Conservation (phyloP, 2,797 vertebrate genomes). For the Bryconaethiops microstoma region DNA sequence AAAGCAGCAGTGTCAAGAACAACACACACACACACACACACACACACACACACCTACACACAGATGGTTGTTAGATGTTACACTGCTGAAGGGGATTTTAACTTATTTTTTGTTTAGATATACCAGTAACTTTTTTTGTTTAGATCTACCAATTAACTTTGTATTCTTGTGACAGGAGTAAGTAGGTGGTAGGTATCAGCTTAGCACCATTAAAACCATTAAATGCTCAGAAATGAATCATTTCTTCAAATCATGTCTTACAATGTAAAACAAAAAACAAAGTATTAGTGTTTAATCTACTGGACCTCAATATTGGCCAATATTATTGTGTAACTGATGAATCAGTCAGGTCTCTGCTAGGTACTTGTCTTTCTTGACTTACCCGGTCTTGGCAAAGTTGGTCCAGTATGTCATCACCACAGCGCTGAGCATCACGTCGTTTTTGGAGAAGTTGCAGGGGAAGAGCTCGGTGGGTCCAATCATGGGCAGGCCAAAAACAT, state of each 20-base stretch:
- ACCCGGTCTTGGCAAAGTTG: constrained; percentile 99
- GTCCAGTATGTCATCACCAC: constrained; percentile 99
- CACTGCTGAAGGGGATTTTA: too few relatives aligned
- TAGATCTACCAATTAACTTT: too few relatives aligned
- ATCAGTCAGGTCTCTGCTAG: not conserved
- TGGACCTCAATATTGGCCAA: not conserved
- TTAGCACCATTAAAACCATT: not conserved
- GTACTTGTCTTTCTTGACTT: constrained; percentile 52
- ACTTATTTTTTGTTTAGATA: too few relatives aligned
- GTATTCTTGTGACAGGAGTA: not conserved
- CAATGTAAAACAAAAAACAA: not conserved
- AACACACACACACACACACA: too few relatives aligned
- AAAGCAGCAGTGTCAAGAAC: too few relatives aligned
- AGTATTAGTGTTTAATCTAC: not conserved
- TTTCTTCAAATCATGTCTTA: not conserved
- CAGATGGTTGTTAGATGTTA: too few relatives aligned
- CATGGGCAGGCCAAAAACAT: constrained; percentile 97
- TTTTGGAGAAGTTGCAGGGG: constrained; percentile 99
- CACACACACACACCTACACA: too few relatives aligned
- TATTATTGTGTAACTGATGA: not conserved
- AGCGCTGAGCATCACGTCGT: constrained; percentile 97
- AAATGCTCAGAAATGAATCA: not conserved
- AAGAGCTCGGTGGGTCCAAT: constrained; percentile 98
- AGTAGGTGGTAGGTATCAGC: not conserved
- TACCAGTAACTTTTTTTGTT: too few relatives aligned